Percentiles rank a stretch among this genome's conserved stretches.
These are phyloP conservation scores for Tiliqua scincoides DNA, from an alignment of 2,113 vertebrate species.

Conservation along the genomic window DNA sequence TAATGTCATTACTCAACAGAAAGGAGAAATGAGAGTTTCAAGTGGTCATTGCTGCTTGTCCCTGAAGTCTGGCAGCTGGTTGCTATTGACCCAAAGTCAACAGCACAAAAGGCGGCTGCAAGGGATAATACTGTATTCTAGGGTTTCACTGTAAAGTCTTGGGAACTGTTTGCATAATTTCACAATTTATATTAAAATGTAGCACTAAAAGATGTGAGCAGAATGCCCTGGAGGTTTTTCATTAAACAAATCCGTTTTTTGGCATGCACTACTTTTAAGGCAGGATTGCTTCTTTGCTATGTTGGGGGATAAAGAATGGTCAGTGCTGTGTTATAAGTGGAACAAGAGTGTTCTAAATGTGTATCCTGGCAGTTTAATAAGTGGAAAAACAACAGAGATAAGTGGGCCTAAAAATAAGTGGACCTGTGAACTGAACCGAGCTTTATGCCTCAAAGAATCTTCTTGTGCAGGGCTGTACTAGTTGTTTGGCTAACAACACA, in stretches of 20 bases:
- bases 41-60: neutral
- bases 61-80: neutral
- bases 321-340: neutral
- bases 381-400: neutral
- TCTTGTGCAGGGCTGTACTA: neutral
- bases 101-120: neutral
- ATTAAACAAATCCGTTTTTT: constrained; percentile 26
- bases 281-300: neutral
- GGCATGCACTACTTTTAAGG: constrained; percentile 16
- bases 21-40: constrained; percentile 25
- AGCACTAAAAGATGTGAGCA: neutral
- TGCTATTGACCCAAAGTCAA: constrained; percentile 1
- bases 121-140: neutral
- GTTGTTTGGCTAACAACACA: neutral
- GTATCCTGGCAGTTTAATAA: constrained; percentile 12
- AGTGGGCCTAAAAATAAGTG: constrained; percentile 1
- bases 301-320: neutral
- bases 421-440: constrained; percentile 1
- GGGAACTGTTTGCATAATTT: constrained; percentile 24
- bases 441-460: neutral
- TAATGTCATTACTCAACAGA: neutral
- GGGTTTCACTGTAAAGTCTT: neutral
- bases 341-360: neutral
- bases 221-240: constrained; percentile 1
- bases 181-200: constrained; percentile 25